These are phyloP conservation scores for Apodemia duryi DNA, from an alignment of 2,888 invertebrate genomes.

Conservation along the genomic window DNA sequence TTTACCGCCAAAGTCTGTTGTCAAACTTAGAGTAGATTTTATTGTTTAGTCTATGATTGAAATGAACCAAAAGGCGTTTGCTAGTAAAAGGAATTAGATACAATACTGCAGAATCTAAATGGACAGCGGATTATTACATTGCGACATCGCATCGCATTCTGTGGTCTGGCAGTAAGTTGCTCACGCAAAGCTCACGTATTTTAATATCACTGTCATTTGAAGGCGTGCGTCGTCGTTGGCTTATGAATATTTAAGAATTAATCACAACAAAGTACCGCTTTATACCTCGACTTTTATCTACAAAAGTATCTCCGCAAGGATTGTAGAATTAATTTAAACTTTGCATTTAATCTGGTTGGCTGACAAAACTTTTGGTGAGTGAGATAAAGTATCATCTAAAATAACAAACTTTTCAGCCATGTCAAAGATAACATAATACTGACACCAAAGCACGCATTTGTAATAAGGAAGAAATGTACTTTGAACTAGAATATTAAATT, in stretches of 20 bases:
- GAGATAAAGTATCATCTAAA: conserved; percentile 70
- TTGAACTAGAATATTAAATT: too few relatives aligned
- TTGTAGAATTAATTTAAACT: conserved; percentile 74
- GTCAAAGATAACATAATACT: conserved; percentile 47
- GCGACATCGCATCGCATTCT: background rate
- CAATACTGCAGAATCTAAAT: background rate
- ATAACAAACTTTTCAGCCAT: conserved; percentile 54
- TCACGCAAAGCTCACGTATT: conserved; percentile 14
- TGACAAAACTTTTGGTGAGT: conserved; percentile 63
- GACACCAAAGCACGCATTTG: conserved; percentile 5
- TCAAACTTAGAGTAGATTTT: too few relatives aligned
- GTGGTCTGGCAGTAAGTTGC: background rate
- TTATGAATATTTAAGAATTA: conserved; percentile 33
- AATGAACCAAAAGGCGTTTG: too few relatives aligned
- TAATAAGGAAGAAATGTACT: background rate
- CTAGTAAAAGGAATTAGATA: background rate
- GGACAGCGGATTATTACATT: background rate
- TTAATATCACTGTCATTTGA: conserved; percentile 12
- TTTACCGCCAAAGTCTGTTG: too few relatives aligned
- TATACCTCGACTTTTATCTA: conserved; percentile 43
- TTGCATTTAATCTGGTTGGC: conserved; percentile 72
- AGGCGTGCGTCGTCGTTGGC: conserved; percentile 14
- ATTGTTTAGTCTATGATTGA: too few relatives aligned
- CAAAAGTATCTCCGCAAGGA: conserved; percentile 51
- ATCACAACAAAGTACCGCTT: conserved; percentile 31